These are phyloP conservation scores for Helicoverpa armigera DNA, from an alignment of 1,140 invertebrate genomes.

Conservation along the genomic window DNA sequence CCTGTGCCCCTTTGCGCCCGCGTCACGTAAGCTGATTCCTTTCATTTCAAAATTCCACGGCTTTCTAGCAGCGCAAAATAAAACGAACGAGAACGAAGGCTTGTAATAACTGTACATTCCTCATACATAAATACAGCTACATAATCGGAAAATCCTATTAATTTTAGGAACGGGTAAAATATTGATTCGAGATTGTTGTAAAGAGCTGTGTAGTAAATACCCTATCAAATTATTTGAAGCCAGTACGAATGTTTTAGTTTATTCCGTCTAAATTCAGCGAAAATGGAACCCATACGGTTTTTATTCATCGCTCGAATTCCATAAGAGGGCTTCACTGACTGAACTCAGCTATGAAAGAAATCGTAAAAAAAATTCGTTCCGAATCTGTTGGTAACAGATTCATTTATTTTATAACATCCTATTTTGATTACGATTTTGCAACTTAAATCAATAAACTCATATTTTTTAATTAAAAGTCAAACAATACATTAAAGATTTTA, in stretches of 20 bases:
- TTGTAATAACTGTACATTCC: slow-evolving; percentile 34
- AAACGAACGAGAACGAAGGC: slow-evolving; percentile 29
- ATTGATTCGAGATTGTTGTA: not conserved
- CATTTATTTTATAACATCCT: too few relatives aligned
- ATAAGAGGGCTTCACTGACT: slow-evolving; percentile 9
- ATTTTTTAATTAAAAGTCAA: too few relatives aligned
- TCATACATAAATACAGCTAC: slow-evolving; percentile 6
- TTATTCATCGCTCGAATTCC: slow-evolving; percentile 3
- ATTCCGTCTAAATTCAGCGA: not conserved
- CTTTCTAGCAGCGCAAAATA: slow-evolving; percentile 38
- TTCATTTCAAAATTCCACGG: slow-evolving; percentile 47
- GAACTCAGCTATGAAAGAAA: slow-evolving; percentile 13
- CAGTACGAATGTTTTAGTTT: not conserved
- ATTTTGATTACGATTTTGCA: too few relatives aligned
- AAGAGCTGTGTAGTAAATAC: not conserved
- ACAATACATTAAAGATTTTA: too few relatives aligned
- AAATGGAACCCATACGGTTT: not conserved
- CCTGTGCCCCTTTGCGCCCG: slow-evolving; percentile 53
- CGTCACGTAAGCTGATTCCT: slow-evolving; percentile 48
- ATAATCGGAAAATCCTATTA: not conserved
- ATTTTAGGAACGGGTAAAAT: not conserved
- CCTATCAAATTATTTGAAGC: slow-evolving; percentile 10
- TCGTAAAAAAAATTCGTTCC: not conserved
- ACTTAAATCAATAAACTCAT: too few relatives aligned
- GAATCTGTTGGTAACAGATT: not conserved